These are phyloP conservation scores for Virgularia gustaviana DNA, from an alignment of 92 coral and sea anemone species.

Conservation along the genomic window DNA sequence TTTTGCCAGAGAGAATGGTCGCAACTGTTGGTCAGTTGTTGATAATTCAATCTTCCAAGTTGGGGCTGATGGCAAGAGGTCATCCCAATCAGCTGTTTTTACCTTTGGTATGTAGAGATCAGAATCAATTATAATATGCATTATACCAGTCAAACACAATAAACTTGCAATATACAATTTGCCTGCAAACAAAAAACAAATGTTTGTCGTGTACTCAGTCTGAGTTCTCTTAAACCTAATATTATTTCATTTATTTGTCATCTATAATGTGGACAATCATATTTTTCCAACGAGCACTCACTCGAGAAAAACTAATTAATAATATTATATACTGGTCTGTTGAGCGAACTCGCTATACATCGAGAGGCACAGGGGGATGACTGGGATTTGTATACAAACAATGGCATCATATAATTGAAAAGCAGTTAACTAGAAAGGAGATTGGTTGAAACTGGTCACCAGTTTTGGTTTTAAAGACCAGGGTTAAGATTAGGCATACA, in stretches of 20 bases:
- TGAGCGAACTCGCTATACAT: no score
- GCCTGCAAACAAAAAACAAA: neutral
- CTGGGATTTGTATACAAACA: no score
- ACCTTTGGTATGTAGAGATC: constrained; percentile 60
- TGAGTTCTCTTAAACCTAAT: neutral
- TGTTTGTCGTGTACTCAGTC: neutral
- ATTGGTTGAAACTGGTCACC: no score
- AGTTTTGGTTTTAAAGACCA: no score
- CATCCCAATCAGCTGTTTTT: constrained; percentile 48
- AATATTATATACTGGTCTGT: no score
- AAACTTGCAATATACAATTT: neutral
- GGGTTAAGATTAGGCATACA: no score
- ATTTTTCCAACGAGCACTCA: no score
- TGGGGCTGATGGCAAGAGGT: constrained; percentile 48
- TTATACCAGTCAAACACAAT: neutral
- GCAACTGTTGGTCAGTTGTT: constrained; percentile 60
- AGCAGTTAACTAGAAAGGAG: no score
- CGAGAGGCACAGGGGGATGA: no score
- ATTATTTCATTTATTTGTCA: neutral
- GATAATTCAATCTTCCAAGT: constrained; percentile 59
- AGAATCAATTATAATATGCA: neutral
- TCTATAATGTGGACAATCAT: no score
- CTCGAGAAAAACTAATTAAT: no score
- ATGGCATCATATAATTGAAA: no score
- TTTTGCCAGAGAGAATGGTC: constrained; percentile 64